Base-by-base conservation (phyloP, 2,888 invertebrate genomes). In the Rhimphoctona megacephalus region DNA sequence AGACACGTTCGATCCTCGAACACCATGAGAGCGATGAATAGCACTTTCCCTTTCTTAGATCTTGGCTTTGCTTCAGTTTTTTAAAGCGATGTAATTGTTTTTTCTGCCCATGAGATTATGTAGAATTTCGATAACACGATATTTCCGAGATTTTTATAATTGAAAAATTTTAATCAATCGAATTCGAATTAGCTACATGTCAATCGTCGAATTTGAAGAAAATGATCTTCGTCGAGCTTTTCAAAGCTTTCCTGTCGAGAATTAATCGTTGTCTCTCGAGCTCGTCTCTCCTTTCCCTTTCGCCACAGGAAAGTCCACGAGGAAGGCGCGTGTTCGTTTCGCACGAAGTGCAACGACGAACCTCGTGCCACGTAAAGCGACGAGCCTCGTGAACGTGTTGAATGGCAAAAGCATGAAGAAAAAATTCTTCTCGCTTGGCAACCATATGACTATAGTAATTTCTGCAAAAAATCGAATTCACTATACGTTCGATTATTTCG, bases 251-350 rank as follows among this genome's bases (percentile, higher is more conserved):
- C 52, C 36, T 46, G 76, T 19, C 77, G 43, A 57, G 52, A 69
- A 69, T 64, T 64, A 66, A 77, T 66, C 33, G 57, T 57, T 46
- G 74, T 70, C n/a, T 39, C 61, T 39, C 74, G 66, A 36, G 30
- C 72, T 61, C 61, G 69, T 61, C 81, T 86, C 78, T 86, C 88
- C 85, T 88, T 88, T 88, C 87, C 87, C 88, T 85, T 87, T 88
- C 87, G 83, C 83, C 85, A 76, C 74, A 88, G 82, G 85, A 87
- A 88, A 87, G 87, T 88, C 81, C 79, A 83, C 83, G 86, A 81
- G 67, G 72, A 86, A 85, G 74, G 67, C 85, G 82, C 85, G 74
- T 85, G 85, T 82, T 78, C 57, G 76, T 85, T 83, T 82, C 66
- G 74, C 80, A 86, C 85, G 72, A 85, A 66, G 79, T 83, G 79